Evolutionary conservation across 1,140 invertebrate genomes (phyloP), one percentile per base, ranked within the genome.

Genomic region (Galendromus occidentalis): DNA sequence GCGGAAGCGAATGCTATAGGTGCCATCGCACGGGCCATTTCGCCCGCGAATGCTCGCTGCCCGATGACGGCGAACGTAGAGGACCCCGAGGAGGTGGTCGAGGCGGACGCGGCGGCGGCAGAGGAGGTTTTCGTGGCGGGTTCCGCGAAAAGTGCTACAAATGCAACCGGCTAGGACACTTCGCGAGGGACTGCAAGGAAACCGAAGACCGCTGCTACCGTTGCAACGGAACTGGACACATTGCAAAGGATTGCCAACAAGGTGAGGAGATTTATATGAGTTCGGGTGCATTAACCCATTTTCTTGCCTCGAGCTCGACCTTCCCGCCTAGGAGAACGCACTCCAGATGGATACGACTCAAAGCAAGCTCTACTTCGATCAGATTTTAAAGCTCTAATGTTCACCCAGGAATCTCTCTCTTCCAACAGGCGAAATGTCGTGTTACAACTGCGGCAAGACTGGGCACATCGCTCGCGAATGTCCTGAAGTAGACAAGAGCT

Each of bases 151-250:
- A 70, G 64, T 94, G 91, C 79, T 93, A 88, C 83, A 93, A 91
- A 79, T 96, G 91, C 79, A 93, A 93, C 78, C 82, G 87, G 76
- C 84, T 85, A 73, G 91, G 90, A 45, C 89, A 93, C 77, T 91
- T 91, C 75, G 89, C 89, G 69, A 83, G 89, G 68, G 87, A 91
- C 71, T 93, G 89, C 80, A 87, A 87, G 74, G 86, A 89, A 75
- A 85, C 86, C 71, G 83, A 74, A 66, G 76, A 88, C 74, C 81
- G 85, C 69, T 91, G 87, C 79, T 90, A 90, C 76, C 84, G 86
- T 69, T 87, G 85, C 79, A 85, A 83, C 73, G 83, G 83, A 65
- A 84, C 85, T 71, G 88, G 87, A 67, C 88, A 91, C 76, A 89
- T 91, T 78, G 87, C 88, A 66, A 86, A 86, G 76, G 87, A 91